Base-by-base conservation (phyloP, 1,140 invertebrate genomes). In the Heliconius hewitsoni region DNA sequence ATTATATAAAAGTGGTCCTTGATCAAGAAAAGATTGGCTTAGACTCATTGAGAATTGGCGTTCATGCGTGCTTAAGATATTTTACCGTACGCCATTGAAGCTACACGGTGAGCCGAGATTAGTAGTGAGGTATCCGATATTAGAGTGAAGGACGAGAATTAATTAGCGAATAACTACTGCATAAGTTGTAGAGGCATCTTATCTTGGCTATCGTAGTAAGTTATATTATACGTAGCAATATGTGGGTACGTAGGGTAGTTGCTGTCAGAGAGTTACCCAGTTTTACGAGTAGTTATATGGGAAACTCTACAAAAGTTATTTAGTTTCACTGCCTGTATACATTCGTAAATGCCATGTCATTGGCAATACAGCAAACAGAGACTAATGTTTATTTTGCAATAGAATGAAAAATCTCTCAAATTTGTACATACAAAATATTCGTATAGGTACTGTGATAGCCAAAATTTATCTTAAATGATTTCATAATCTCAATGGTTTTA, bases 51-150 rank as follows among this genome's bases (percentile, higher is more conserved):
- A 66, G 70, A 76, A 80, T 76, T 77, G 74, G 70, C 19, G 74
- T 27, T 73, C 74, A 66, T 74, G 77, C 76, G 57, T 79, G 70
- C 73, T 78, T 77, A 75, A 55, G 73, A 76, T 60, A 39, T n/a
- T 57, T 82, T 77, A 74, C 74, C 52, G 70, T 73, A 37, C 76
- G 81, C 77, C 81, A 82, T 60, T 76, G 39, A 77, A 79, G 74
- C 66, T 70, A 82, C 77, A 82, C 50, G 66, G 34, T 80, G 71
- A 77, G 72, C 81, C 71, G 74, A 82, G 79, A 78, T 83, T 83
- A 83, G 79, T 80, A 74, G 79, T 86, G 83, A 85, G 83, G 81
- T 82, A 77, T 81, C 74, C 79, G 57, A 79, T 81, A 83, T 78
- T 74, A 72, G 73, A 55, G 27, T 50, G 75, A 76, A 77, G 70